Percentiles rank a stretch among this genome's conserved stretches.
These are phyloP conservation scores for Cheilosia pagana DNA, from an alignment of 2,888 invertebrate genomes.

Conservation along the genomic window DNA sequence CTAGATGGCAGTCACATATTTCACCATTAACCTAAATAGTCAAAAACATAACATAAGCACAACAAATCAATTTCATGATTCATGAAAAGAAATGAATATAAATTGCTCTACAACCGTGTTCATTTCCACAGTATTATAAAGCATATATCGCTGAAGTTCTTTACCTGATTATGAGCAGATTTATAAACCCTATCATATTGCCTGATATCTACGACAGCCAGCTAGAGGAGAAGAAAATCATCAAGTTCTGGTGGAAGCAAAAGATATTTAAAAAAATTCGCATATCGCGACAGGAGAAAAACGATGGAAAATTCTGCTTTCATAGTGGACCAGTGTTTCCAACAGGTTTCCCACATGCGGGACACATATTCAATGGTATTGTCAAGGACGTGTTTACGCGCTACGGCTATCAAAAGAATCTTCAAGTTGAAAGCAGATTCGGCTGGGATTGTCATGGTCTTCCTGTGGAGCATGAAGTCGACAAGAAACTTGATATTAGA, in stretches of 20 bases:
- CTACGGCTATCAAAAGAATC: conserved; percentile 95
- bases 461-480: conserved; percentile 95
- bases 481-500: conserved; percentile 92
- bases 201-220: conserved; percentile 44
- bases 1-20: conserved; percentile 14
- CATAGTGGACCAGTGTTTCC: conserved; percentile 99
- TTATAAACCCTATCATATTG: conserved; percentile 17
- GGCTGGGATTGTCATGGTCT: conserved; percentile 99
- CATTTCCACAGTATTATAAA: conserved; percentile 2
- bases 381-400: conserved; percentile 98
- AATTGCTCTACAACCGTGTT: neutral
- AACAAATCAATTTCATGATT: neutral
- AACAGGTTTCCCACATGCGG: conserved; percentile 98
- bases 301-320: conserved; percentile 89
- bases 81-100: neutral
- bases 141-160: no score
- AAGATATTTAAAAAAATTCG: conserved; percentile 93
- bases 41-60: conserved; percentile 14
- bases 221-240: conserved; percentile 90
- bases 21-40: conserved; percentile 34
- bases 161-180: conserved; percentile 31
- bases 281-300: conserved; percentile 78
- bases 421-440: conserved; percentile 93
- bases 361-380: conserved; percentile 97
- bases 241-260: conserved; percentile 92